phyloP scores from a whole-genome alignment of 2,797 vertebrate species.

The Gallinago nigripennis region DNA sequence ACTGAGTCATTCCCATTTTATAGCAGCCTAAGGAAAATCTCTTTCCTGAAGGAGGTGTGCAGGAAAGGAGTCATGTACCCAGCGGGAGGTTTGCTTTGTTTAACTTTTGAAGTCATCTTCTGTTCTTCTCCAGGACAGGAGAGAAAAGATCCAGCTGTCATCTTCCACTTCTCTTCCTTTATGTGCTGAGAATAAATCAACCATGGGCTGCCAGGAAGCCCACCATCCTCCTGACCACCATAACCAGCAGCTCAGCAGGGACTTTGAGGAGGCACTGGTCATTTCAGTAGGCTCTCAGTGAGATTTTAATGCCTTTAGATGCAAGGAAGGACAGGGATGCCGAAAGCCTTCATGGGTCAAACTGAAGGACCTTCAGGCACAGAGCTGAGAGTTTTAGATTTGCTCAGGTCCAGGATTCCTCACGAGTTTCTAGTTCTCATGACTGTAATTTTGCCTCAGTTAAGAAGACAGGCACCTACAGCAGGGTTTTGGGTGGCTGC shows the following conservation, averaged over 20 bases:
- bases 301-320: not conserved
- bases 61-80: not conserved
- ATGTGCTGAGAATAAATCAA: not conserved
- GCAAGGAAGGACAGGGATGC: not conserved
- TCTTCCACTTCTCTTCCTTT: not conserved
- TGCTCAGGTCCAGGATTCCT: not conserved
- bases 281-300: not conserved
- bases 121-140: not conserved
- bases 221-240: rapidly evolving
- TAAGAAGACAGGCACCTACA: not conserved
- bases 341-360: rapidly evolving
- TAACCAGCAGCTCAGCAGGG: not conserved
- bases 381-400: not conserved
- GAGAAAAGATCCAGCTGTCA: not conserved
- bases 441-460: not conserved
- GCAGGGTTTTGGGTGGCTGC: not conserved
- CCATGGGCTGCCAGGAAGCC: not conserved
- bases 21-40: not conserved
- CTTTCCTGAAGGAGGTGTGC: not conserved
- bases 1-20: not conserved
- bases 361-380: not conserved
- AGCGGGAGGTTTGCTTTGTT: not conserved
- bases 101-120: not conserved
- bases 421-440: not conserved
- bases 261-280: not conserved